These are phyloP conservation scores for Acanthurus leucopareius DNA, from an alignment of 2,797 vertebrate species.

Conservation along the genomic window DNA sequence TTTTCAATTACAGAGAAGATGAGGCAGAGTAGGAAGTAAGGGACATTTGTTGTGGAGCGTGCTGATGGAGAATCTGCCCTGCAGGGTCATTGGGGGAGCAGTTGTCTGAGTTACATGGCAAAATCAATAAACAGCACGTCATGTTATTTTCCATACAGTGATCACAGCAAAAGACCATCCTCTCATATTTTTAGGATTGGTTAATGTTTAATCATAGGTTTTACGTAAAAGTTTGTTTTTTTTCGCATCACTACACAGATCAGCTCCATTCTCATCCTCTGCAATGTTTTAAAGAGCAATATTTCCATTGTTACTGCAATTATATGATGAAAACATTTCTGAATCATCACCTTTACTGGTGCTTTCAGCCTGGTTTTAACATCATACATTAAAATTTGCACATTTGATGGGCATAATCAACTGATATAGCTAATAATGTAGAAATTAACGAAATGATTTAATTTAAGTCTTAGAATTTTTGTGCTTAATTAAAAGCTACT, in stretches of 20 bases:
- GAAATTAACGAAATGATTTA: too few species aligned
- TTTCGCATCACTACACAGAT: neutral
- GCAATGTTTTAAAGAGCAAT: neutral
- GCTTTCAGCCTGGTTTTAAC: neutral
- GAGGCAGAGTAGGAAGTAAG: slow-evolving; percentile 35
- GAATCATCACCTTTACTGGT: too few species aligned
- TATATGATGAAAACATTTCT: neutral
- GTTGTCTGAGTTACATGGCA: slow-evolving; percentile 59
- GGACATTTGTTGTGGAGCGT: slow-evolving; percentile 41
- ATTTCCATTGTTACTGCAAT: neutral
- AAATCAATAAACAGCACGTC: slow-evolving; percentile 79
- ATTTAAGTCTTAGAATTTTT: too few species aligned
- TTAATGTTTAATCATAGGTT: neutral
- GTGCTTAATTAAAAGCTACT: too few species aligned
- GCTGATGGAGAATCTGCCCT: slow-evolving; percentile 55
- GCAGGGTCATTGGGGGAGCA: slow-evolving; percentile 30
- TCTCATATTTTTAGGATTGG: neutral
- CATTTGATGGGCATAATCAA: neutral
- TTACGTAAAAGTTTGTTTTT: too few species aligned
- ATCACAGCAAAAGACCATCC: slow-evolving; percentile 29
- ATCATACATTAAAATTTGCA: neutral
- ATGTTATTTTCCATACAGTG: slow-evolving; percentile 72
- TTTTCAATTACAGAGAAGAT: slow-evolving; percentile 34
- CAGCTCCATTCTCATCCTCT: neutral
- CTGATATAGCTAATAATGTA: neutral